Conservation (phyloP, 2,888 invertebrate species). For the Lasioglossum leucozonium region DNA sequence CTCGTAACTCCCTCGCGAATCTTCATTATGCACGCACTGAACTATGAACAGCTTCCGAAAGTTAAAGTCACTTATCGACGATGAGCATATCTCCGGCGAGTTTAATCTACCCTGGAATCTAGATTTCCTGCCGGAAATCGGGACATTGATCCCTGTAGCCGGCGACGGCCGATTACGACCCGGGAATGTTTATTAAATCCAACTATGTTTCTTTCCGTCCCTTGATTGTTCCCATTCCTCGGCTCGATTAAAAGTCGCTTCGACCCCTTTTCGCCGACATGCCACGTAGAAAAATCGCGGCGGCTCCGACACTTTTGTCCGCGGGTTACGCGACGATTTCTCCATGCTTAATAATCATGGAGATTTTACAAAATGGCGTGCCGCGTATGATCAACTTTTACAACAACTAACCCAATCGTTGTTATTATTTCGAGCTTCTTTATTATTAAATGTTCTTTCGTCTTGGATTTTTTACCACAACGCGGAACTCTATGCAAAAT, state of each 20-base stretch:
- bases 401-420: background rate
- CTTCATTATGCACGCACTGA: conserved; percentile 71
- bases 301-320: background rate
- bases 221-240: conserved; percentile 51
- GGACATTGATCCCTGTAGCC: conserved; percentile 61
- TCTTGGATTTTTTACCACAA: background rate
- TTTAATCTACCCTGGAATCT: conserved; percentile 72
- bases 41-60: conserved; percentile 71
- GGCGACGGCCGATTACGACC: conserved; percentile 66
- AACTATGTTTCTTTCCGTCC: conserved; percentile 66
- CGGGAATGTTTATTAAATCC: conserved; percentile 74
- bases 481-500: too few species aligned
- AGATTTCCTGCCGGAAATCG: conserved; percentile 65
- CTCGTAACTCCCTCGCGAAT: conserved; percentile 63
- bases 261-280: conserved; percentile 1
- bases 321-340: background rate
- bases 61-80: conserved; percentile 72
- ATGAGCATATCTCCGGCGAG: conserved; percentile 70
- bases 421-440: background rate
- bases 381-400: background rate
- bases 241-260: conserved; percentile 60
- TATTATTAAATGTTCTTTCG: background rate
- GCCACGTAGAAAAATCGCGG: background rate
- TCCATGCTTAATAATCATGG: background rate
- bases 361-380: background rate